phyloP scores from a whole-genome alignment of 2,797 vertebrate genomes.

The Myioborus melanocephalus region DNA sequence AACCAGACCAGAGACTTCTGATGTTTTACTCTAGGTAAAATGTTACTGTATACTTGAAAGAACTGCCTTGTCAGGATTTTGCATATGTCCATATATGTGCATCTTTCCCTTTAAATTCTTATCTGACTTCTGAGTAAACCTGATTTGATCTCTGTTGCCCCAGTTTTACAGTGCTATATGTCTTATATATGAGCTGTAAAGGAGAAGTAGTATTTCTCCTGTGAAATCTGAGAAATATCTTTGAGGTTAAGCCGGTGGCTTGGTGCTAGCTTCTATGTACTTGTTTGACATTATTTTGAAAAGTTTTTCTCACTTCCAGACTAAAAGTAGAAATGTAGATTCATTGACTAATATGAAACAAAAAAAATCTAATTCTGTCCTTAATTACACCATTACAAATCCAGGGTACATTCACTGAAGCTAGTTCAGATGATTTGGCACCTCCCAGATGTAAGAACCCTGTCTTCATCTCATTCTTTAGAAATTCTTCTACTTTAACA shows the following conservation, averaged over 20 bases:
- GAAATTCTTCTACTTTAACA: background rate
- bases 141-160: background rate
- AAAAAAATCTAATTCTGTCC: background rate
- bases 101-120: background rate
- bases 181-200: background rate
- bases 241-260: background rate
- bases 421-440: background rate
- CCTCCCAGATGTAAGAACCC: background rate
- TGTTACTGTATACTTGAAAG: background rate
- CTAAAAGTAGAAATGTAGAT: conserved; percentile 32
- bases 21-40: background rate
- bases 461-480: background rate
- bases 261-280: background rate
- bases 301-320: background rate
- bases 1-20: background rate
- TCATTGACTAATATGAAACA: conserved; percentile 16
- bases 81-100: background rate
- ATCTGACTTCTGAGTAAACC: background rate
- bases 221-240: background rate
- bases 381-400: background rate
- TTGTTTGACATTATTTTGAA: conserved; percentile 27
- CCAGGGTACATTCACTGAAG: background rate
- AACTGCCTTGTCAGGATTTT: background rate
- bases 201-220: background rate
- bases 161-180: background rate